Evolutionary conservation across 2,113 vertebrate genomes (phyloP).

Genomic region (Nothoprocta pentlandii): DNA sequence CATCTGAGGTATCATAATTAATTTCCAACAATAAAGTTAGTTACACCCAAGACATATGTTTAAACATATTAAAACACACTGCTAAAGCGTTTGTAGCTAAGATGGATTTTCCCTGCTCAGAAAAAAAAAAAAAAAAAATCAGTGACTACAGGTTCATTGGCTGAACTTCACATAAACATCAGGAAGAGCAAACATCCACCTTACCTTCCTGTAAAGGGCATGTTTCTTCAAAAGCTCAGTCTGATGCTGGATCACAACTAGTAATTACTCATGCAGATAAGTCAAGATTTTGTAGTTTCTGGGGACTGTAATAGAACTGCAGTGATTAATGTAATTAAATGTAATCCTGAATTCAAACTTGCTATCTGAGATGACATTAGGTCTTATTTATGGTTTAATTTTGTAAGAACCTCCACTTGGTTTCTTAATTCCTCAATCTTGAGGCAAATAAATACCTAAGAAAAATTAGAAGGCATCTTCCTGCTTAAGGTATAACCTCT

Average conservation of each 20-base stretch:
- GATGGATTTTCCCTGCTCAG: background rate
- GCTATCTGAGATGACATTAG: background rate
- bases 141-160: background rate
- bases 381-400: background rate
- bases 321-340: constrained; percentile 24
- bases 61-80: background rate
- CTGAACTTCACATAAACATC: background rate
- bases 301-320: background rate
- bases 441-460: background rate
- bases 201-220: background rate
- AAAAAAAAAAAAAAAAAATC: background rate
- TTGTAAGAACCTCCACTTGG: background rate
- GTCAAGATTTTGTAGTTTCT: background rate
- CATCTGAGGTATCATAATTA: background rate
- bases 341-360: constrained; percentile 10
- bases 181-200: background rate
- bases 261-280: background rate
- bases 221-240: background rate
- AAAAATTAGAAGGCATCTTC: background rate
- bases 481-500: background rate
- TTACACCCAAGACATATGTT: background rate
- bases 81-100: background rate
- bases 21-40: background rate
- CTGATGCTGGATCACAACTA: background rate
- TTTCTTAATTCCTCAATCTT: background rate